Base-by-base conservation (phyloP, 53 echinoderm and acorn worm species). In the Antedon mediterranea region DNA sequence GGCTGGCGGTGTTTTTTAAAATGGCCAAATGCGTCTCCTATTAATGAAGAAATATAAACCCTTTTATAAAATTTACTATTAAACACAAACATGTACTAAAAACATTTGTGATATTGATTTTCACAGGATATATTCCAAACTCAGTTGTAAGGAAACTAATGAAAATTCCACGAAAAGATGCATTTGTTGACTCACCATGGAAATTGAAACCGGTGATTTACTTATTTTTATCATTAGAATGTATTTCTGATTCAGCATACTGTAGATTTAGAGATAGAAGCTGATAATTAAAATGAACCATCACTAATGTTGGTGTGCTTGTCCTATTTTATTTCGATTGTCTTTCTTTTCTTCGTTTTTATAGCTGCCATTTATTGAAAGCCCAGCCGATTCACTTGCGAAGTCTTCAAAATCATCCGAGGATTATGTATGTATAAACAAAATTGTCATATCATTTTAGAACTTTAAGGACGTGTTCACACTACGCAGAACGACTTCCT, bases 121-220 rank as follows among this genome's bases (percentile, higher is more conserved):
- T 28, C 78, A 0, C 33, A 94, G 91, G 94, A 81, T 94, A 91
- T 76, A 94, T 94, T 26, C 94, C 94, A 31, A 94, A 94, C 76
- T 94, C 94, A 33, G 87, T 89, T 34, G 86, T 94, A 76, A 82
- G 90, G 41, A 77, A 78, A 34, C 57, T 89, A 29, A 89, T 94
- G 78, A 85, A 84, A 80, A 88, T 89, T 29, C 88, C 43, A 31
- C 76, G 32, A 8, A 78, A 81, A 33, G 81, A 77, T 28, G 88
- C 82, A 72, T 84, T 76, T 0, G 72, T 82, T 43, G 78, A 85
- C 27, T 86, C 93, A 23, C 85, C 75, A 78, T 94, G 91, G 91
- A 84, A 83, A 76, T 85, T 89, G 0, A 87, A 84, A 75, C 29
- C 80, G 72, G 94, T 94, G 81, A 85, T 30, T n/a, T 5, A 42